Percentiles rank a stretch among this genome's conserved stretches.
Evolutionary conservation across 2,113 vertebrate species (phyloP).

Genomic region (Ellobius talpinus): DNA sequence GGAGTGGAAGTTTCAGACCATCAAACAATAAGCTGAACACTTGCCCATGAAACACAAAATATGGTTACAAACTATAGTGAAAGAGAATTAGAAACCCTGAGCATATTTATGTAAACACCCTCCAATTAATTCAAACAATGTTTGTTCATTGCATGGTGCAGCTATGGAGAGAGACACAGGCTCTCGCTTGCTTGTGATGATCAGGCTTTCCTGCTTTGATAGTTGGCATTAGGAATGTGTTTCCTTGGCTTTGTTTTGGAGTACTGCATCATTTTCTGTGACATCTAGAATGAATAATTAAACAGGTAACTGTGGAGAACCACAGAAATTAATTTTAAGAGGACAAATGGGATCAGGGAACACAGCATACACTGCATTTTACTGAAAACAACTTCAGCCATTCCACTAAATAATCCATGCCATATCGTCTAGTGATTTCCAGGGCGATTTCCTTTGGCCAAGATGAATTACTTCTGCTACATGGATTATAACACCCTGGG

Average conservation of each 20-base stretch:
- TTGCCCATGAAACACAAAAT: neutral
- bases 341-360: slow-evolving; percentile 85
- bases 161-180: slow-evolving; percentile 69
- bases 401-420: slow-evolving; percentile 83
- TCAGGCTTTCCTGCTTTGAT: slow-evolving; percentile 76
- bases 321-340: slow-evolving; percentile 84
- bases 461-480: slow-evolving; percentile 78
- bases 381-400: slow-evolving; percentile 82
- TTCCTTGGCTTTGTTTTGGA: slow-evolving; percentile 79
- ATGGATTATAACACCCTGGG: slow-evolving; percentile 61
- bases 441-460: slow-evolving; percentile 79
- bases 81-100: neutral
- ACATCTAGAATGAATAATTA: slow-evolving; percentile 84
- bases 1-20: neutral
- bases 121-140: slow-evolving; percentile 64
- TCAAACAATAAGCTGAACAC: neutral
- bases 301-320: slow-evolving; percentile 83
- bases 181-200: slow-evolving; percentile 59
- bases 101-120: slow-evolving; percentile 65
- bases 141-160: neutral
- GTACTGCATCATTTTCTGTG: slow-evolving; percentile 69
- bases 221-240: slow-evolving; percentile 80
- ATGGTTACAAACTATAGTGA: slow-evolving; percentile 22
- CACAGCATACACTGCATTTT: slow-evolving; percentile 78
- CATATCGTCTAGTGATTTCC: slow-evolving; percentile 79